Conservation (phyloP, 2,113 vertebrate species). For the Recurvirostra avosetta region DNA sequence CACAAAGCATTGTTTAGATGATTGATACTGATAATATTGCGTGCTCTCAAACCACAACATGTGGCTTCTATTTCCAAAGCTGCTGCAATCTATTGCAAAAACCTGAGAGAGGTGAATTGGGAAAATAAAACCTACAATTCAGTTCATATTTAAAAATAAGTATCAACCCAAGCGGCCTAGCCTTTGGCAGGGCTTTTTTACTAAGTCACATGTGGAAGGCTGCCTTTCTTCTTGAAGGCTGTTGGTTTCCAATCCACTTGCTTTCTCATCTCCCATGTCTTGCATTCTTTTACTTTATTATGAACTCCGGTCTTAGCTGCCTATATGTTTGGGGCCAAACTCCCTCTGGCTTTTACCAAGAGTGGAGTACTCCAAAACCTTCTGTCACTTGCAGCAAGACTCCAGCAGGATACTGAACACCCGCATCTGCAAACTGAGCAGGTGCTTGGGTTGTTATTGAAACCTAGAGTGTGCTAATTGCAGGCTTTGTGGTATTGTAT, state of each 20-base stretch:
- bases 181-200: not conserved
- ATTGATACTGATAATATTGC: not conserved
- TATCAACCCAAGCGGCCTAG: not conserved
- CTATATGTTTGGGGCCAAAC: not conserved
- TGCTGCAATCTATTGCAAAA: not conserved
- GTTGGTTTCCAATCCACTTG: not conserved
- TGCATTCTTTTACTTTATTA: not conserved
- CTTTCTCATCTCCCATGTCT: not conserved
- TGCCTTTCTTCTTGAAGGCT: not conserved
- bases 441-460: not conserved
- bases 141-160: not conserved
- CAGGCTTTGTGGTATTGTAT: not conserved
- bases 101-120: not conserved
- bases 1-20: not conserved
- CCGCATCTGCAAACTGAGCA: not conserved
- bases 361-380: not conserved
- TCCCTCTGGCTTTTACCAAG: not conserved
- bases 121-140: not conserved
- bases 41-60: not conserved
- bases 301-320: not conserved
- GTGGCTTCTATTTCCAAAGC: not conserved
- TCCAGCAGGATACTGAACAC: not conserved
- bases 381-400: not conserved
- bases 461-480: not conserved
- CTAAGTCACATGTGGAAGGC: not conserved